Base-by-base conservation (phyloP, 2,113 vertebrate genomes). In the Podarcis muralis region DNA sequence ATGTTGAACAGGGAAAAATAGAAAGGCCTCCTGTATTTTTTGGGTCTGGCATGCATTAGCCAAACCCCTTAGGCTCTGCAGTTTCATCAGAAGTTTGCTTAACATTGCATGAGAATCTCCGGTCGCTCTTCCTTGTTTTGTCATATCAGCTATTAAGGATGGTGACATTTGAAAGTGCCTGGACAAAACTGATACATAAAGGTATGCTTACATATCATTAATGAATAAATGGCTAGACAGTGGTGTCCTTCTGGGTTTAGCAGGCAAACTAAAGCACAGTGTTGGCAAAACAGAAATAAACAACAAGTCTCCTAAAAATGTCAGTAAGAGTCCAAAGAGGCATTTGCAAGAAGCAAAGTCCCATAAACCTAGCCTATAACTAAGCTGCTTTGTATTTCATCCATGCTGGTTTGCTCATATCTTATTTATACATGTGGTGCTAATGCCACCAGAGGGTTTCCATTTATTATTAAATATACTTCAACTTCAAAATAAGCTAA, bases 141-240 rank as follows among this genome's bases (percentile, higher is more conserved):
- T 57, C 6, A 0, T 32, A 9, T 86, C 0, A 0, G 0, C 82
- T 1, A 0, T 91, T 65, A 90, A 89, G 57, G 11, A 22, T 87
- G 71, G 16, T 87, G 16, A 0, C 72, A 8, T 57, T 57, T 84
- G 30, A 72, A 90, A 78, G 16, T 83, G 65, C 74, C 2, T 82
- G 1, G 4, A 2, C 7, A 87, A 83, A 25, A 13, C 12, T 79
- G 62, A n/a, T 18, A 81, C 69, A 5, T 12, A 62, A 23, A 81
- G 35, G 5, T 83, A 79, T 83, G 27, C 71, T 11, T 35, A 23
- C 20, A 85, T 81, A 25, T 13, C 22, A 27, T 1, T 71, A 30
- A 3, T 65, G 71, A 69, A 12, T 88, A 78, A 89, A 87, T 78
- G 37, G 22, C 12, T 13, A 25, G 13, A 20, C 43, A 23, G 1